These are phyloP conservation scores for Phengaris arion DNA, from an alignment of 2,888 invertebrate species.

Conservation along the genomic window DNA sequence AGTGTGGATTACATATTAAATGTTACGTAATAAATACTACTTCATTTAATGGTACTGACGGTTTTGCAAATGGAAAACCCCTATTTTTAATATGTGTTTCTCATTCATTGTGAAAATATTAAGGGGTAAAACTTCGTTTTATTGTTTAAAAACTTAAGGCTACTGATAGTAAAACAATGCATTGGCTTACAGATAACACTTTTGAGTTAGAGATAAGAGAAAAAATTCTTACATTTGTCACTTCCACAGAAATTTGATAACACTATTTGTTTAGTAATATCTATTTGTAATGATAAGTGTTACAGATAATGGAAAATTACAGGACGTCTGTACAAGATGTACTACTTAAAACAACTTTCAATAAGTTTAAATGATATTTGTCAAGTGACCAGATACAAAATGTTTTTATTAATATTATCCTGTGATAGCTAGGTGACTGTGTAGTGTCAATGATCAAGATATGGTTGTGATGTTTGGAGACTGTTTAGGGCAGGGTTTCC, in stretches of 20 bases:
- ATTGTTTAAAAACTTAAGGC: constrained; percentile 6
- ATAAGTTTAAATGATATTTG: not conserved
- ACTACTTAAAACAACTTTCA: not conserved
- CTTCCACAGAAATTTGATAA: not conserved
- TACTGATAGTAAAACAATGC: too few relatives aligned
- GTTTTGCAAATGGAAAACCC: not conserved
- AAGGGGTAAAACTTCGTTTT: not conserved
- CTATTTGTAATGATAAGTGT: not conserved
- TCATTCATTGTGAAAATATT: not conserved
- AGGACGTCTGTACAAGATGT: not conserved
- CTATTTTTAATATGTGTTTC: not conserved
- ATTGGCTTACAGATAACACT: too few relatives aligned
- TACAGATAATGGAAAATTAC: constrained; percentile 15
- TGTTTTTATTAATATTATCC: too few relatives aligned
- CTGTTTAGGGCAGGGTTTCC: too few relatives aligned
- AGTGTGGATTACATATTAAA: too few relatives aligned
- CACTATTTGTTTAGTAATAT: constrained; percentile 7
- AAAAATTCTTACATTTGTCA: not conserved
- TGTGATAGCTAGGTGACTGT: too few relatives aligned
- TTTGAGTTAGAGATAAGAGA: not conserved
- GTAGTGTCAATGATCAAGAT: too few relatives aligned
- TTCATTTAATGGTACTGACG: too few relatives aligned
- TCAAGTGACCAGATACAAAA: too few relatives aligned
- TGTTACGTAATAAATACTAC: too few relatives aligned
- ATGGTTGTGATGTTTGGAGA: too few relatives aligned